Conservation (phyloP, 2,888 invertebrate genomes). For the Smittia sp. region DNA sequence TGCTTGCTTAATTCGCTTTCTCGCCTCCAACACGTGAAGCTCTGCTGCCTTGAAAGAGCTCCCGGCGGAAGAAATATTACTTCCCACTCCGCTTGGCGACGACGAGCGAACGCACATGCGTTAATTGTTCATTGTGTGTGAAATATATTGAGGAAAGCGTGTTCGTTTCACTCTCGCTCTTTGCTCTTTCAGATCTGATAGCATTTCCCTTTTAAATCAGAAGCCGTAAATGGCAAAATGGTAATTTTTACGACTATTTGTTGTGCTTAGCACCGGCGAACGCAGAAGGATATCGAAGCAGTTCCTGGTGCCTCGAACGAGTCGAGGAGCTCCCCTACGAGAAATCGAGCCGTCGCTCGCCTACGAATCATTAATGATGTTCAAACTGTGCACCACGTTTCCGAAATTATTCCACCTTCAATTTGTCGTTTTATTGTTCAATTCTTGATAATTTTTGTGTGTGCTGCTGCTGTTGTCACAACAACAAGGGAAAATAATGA, state of each 20-base stretch:
- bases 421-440: slow-evolving; percentile 26
- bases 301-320: neutral
- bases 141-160: neutral
- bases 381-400: slow-evolving; percentile 39
- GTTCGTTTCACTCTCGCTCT: slow-evolving; percentile 2
- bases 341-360: neutral
- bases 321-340: neutral
- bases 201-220: slow-evolving; percentile 13
- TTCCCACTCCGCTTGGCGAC: neutral
- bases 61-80: neutral
- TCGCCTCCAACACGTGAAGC: neutral
- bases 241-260: slow-evolving; percentile 21
- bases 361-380: slow-evolving; percentile 36
- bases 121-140: slow-evolving; percentile 39
- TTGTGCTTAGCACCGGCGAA: neutral
- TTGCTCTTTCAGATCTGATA: neutral
- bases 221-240: neutral
- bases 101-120: slow-evolving; percentile 34
- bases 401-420: slow-evolving; percentile 37
- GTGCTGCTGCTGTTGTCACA: slow-evolving; percentile 32
- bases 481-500: slow-evolving; percentile 22
- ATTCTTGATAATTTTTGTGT: neutral
- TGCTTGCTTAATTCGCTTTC: neutral
- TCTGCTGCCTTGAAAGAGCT: neutral
- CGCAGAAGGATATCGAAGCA: neutral